Evolutionary conservation across 1,140 invertebrate genomes (phyloP), one percentile per base, ranked within the genome.

Genomic region (Achroia grisella): DNA sequence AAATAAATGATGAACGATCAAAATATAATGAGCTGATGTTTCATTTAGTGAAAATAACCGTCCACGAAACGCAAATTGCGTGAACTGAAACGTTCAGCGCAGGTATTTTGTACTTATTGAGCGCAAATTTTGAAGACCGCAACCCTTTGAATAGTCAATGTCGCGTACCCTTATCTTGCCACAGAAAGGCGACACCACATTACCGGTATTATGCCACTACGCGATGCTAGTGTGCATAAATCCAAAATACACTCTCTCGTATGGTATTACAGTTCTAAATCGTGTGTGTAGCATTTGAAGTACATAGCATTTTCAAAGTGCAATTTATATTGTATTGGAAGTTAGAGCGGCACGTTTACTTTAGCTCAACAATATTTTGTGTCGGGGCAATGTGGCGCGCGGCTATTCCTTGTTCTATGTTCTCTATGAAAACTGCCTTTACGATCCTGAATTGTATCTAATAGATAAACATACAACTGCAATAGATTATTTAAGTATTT

Each of bases 241-340:
- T 40, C 42, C 37, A 65, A 81, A 77, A 71, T 52, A 58, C 29
- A 53, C 70, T 52, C 55, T 75, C 59, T 31, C 47, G 46, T 62
- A 36, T 29, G 14, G 68, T 33, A 44, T 68, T 82, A 81, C 60
- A 70, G 75, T 62, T 56, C 62, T 53, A 56, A 71, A 71, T 81
- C 58, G 63, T 59, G 37, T 71, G 62, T 62, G 63, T 48, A 54
- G 34, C 31, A 32, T 61, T 56, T 75, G 51, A 74, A 68, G 62
- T 71, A 73, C 67, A 64, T 65, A 70, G 52, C 65, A 74, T 82
- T 79, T 84, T 79, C 76, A 80, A 80, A 84, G 73, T 81, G 80
- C 81, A 85, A 82, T 84, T 84, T 85, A 82, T 85, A 81, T 81
- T 79, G 81, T 82, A 82, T 84, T 82, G 80, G 75, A 80, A 84